Percentiles rank a stretch among this genome's conserved stretches.
These are phyloP conservation scores for Digitonthophagus gazella DNA, from an alignment of 2,888 invertebrate genomes.

Conservation along the genomic window DNA sequence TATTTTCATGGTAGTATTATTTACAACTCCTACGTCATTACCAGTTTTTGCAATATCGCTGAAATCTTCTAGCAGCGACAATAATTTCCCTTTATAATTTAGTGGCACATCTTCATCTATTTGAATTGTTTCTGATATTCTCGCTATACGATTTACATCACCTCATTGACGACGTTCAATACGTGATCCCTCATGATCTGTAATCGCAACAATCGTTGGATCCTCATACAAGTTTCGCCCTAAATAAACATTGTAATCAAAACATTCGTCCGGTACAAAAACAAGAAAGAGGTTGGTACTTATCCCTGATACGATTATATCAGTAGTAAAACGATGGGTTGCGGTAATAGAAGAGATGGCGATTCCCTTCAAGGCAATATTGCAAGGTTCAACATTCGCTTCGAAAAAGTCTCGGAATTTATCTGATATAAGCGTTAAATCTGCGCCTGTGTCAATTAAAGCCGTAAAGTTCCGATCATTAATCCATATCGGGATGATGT, in stretches of 20 bases:
- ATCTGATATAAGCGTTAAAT: constrained; percentile 24
- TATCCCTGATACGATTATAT: too few relatives aligned
- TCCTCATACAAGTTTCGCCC: constrained; percentile 24
- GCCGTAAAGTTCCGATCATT: constrained; percentile 18
- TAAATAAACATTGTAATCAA: constrained; percentile 26
- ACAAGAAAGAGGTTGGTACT: too few relatives aligned
- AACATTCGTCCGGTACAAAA: constrained; percentile 17
- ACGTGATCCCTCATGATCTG: constrained; percentile 16
- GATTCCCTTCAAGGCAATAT: too few relatives aligned
- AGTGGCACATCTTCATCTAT: background rate
- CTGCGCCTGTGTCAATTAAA: constrained; percentile 22
- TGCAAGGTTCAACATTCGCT: too few relatives aligned
- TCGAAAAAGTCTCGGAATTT: too few relatives aligned
- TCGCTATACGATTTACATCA: constrained; percentile 18
- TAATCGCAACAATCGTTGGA: constrained; percentile 18
- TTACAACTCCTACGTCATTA: constrained; percentile 17
- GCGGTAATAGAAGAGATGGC: too few relatives aligned
- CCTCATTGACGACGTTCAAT: constrained; percentile 15
- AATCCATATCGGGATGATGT: constrained; percentile 5
- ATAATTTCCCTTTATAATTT: background rate
- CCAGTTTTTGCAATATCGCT: background rate
- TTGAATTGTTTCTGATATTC: background rate
- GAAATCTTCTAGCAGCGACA: background rate
- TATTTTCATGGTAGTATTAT: constrained; percentile 18
- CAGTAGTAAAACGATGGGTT: too few relatives aligned